A percentile compares a stretch with the other conserved stretches of the same genome.
phyloP scores from a whole-genome alignment of 2,113 vertebrate species.

The Elephas maximus region DNA sequence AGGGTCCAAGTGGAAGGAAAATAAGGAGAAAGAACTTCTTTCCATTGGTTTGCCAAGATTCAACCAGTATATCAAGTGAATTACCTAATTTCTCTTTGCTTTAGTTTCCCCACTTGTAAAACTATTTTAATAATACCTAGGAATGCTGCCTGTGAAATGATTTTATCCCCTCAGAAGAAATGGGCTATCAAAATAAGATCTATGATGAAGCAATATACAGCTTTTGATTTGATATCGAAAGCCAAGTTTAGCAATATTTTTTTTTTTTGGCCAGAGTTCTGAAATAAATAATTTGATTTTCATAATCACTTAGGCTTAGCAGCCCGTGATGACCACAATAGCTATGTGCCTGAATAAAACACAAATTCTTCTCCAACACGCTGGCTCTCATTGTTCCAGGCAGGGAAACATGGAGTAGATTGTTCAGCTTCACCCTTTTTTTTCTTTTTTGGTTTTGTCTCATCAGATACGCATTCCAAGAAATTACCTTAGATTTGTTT shows the following conservation, averaged over 20 bases:
- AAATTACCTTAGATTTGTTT: constrained; percentile 76
- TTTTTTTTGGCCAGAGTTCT: constrained; percentile 51
- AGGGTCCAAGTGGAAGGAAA: neutral
- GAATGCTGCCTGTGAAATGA: constrained; percentile 11
- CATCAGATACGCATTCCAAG: constrained; percentile 75
- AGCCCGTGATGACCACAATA: neutral
- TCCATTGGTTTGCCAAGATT: neutral
- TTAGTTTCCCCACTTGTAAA: neutral
- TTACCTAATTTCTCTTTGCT: neutral
- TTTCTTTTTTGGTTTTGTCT: neutral
- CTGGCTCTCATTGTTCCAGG: neutral
- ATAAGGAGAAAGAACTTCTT: neutral
- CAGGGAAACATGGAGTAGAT: neutral
- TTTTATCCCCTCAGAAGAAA: constrained; percentile 58
- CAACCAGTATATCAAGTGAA: neutral
- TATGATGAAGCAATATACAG: neutral
- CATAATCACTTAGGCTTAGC: constrained; percentile 19
- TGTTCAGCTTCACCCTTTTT: neutral
- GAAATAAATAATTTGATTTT: constrained; percentile 67
- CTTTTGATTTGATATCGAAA: constrained; percentile 45
- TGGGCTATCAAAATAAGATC: constrained; percentile 9
- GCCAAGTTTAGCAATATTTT: constrained; percentile 46
- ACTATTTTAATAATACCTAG: neutral
- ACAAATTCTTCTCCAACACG: neutral
- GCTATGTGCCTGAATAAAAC: neutral